Conservation (phyloP, 2,888 invertebrate species). For the Papilio protenor region DNA sequence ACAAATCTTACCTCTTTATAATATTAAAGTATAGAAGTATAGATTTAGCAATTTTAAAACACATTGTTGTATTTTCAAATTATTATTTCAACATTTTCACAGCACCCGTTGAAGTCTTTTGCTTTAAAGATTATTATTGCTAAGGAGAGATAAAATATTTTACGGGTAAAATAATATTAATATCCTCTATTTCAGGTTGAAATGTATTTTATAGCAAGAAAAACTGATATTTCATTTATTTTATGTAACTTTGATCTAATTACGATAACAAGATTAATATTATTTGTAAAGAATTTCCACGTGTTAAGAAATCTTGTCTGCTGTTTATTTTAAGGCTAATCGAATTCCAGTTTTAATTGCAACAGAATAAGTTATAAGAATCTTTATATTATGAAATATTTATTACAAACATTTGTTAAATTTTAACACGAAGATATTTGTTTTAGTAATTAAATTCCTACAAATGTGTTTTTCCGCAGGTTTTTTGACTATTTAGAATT, state of each 20-base stretch:
- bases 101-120: conserved; percentile 35
- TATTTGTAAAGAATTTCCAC: conserved; percentile 16
- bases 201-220: neutral
- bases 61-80: neutral
- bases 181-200: neutral
- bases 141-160: neutral
- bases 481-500: too few species aligned
- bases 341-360: conserved; percentile 14
- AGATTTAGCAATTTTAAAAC: neutral
- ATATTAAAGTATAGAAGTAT: too few species aligned
- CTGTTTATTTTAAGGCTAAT: neutral
- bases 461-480: neutral
- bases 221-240: neutral
- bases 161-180: neutral
- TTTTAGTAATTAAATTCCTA: neutral
- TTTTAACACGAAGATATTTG: neutral
- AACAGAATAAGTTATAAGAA: neutral
- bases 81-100: neutral
- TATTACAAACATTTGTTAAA: neutral
- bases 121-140: neutral
- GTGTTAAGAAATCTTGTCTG: conserved; percentile 5
- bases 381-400: neutral
- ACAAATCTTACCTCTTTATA: too few species aligned
- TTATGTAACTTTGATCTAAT: conserved; percentile 16
- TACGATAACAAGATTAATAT: conserved; percentile 9